Evolutionary conservation across 1,140 invertebrate species (phyloP).

Genomic region (Sinella curviseta): DNA sequence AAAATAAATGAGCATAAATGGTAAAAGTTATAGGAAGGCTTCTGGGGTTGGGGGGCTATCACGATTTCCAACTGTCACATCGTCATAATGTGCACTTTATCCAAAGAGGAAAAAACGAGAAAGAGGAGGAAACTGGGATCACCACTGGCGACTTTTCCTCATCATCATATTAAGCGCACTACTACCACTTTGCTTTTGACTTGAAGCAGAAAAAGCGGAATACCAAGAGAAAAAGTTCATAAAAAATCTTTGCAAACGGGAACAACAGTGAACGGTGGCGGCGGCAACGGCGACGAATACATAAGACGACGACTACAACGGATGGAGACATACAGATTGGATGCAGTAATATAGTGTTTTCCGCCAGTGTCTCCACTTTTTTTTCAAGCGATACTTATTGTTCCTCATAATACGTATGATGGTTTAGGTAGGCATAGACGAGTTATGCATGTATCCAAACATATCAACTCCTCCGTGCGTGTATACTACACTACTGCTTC

Average conservation of each 20-base stretch:
- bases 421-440: not conserved
- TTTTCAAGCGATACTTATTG: constrained; percentile 10
- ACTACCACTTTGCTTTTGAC: not conserved
- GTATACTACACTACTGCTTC: too few species aligned
- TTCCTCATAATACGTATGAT: constrained; percentile 5
- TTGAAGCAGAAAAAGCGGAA: not conserved
- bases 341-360: constrained; percentile 4
- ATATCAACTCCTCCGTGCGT: too few species aligned
- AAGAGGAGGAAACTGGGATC: constrained; percentile 18
- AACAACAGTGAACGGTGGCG: constrained; percentile 1
- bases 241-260: not conserved
- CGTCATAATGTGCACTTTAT: not conserved
- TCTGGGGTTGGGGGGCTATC: not conserved
- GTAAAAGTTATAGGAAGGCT: not conserved
- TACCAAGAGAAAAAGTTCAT: not conserved
- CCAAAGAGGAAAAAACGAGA: not conserved
- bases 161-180: not conserved
- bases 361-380: constrained; percentile 12
- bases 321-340: constrained; percentile 22
- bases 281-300: constrained; percentile 4
- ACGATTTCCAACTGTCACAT: not conserved
- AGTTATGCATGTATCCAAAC: not conserved
- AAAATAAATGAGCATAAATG: not conserved
- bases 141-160: constrained; percentile 25
- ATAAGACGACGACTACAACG: constrained; percentile 23